Conservation (phyloP, 2,797 vertebrate genomes). For the Cossypha heuglini region DNA sequence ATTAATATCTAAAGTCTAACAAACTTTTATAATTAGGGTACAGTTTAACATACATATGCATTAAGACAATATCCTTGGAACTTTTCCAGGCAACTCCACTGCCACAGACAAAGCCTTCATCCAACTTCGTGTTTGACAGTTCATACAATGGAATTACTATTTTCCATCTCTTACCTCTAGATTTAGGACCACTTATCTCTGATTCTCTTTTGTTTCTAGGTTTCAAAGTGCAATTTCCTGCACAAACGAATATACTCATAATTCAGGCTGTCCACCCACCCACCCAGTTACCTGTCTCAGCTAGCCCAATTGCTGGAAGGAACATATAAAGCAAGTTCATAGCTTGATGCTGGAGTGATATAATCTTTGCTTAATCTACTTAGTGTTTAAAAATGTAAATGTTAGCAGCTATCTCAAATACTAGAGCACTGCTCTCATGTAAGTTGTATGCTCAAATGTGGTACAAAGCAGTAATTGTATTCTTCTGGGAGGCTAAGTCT, state of each 20-base stretch:
- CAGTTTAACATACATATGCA: constrained; percentile 19
- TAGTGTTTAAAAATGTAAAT: constrained; percentile 39
- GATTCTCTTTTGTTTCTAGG: constrained; percentile 33
- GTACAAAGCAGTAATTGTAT: constrained; percentile 8
- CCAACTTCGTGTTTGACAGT: constrained; percentile 1
- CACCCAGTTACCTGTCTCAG: constrained; percentile 62
- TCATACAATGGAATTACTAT: constrained; percentile 10
- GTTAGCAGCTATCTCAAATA: constrained; percentile 14
- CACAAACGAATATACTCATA: background rate
- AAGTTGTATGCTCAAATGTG: background rate
- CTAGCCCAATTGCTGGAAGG: constrained; percentile 70
- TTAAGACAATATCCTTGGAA: constrained; percentile 43
- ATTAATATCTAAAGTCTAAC: background rate
- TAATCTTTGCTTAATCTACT: constrained; percentile 53
- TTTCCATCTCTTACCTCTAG: background rate
- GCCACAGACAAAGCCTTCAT: background rate
- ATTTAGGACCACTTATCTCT: background rate
- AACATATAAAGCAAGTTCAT: constrained; percentile 61
- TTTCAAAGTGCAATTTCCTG: constrained; percentile 48
- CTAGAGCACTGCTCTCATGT: background rate
- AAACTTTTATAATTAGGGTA: constrained; percentile 21
- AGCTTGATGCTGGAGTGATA: constrained; percentile 39
- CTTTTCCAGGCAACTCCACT: constrained; percentile 27
- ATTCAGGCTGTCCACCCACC: constrained; percentile 57
- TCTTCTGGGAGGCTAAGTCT: background rate